These are phyloP conservation scores for Eupithecia abbreviata DNA, from an alignment of 2,888 invertebrate genomes.

Conservation along the genomic window DNA sequence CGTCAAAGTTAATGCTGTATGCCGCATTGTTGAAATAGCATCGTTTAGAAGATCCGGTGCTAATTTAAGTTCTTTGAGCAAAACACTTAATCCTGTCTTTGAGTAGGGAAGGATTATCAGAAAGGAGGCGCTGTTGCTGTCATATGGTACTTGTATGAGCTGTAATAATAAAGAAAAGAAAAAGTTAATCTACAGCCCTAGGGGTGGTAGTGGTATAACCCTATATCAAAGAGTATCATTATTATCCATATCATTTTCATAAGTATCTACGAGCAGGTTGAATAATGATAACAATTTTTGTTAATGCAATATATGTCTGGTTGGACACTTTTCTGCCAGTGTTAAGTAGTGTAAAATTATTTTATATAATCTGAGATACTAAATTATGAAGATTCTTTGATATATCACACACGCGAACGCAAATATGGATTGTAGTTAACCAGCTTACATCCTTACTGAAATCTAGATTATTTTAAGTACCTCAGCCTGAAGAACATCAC, in stretches of 20 bases:
- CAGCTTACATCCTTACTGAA: too few relatives aligned
- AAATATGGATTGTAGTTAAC: too few relatives aligned
- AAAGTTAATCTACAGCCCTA: background rate
- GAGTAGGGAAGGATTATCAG: conserved; percentile 88
- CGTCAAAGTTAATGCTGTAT: conserved; percentile 76
- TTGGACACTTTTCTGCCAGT: too few relatives aligned
- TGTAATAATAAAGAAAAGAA: conserved; percentile 40
- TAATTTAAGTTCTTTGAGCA: conserved; percentile 55
- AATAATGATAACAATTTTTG: too few relatives aligned
- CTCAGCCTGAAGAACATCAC: conserved; percentile 52
- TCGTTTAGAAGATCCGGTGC: conserved; percentile 54
- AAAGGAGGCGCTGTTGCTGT: conserved; percentile 85
- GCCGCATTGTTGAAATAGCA: conserved; percentile 79
- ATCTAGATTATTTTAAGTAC: conserved; percentile 42
- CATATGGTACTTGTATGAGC: conserved; percentile 89
- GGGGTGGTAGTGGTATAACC: background rate
- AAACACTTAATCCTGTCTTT: conserved; percentile 80
- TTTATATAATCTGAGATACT: too few relatives aligned
- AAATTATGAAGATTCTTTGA: too few relatives aligned
- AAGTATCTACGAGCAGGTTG: too few relatives aligned
- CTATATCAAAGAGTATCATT: too few relatives aligned
- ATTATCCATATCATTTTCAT: too few relatives aligned
- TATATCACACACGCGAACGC: too few relatives aligned
- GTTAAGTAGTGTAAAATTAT: too few relatives aligned
- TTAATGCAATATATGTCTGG: too few relatives aligned